Percentiles rank a stretch among this genome's conserved stretches.
phyloP scores from a whole-genome alignment of 1,140 invertebrate species.

The Leguminivora glycinivorella region DNA sequence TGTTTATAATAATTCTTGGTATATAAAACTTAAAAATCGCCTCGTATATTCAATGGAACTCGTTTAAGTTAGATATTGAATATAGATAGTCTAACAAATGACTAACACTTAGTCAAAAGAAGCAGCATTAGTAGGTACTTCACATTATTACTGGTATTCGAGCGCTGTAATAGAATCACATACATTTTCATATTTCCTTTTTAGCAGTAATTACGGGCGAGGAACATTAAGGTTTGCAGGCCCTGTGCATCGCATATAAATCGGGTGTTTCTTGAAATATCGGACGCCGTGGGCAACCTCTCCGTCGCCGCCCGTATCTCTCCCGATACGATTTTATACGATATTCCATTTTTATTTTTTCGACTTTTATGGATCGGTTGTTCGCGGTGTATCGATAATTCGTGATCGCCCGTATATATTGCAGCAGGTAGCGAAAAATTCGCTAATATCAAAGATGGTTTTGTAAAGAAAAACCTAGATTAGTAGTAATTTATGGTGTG shows the following conservation, averaged over 20 bases:
- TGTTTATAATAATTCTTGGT: neutral
- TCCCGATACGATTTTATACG: constrained; percentile 73
- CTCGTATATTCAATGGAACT: neutral
- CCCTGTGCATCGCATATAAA: constrained; percentile 67
- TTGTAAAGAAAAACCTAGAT: constrained; percentile 11
- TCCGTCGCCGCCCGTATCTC: constrained; percentile 70
- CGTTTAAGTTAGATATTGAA: neutral
- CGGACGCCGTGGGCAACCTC: constrained; percentile 70
- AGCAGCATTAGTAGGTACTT: neutral
- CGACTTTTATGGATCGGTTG: constrained; percentile 72
- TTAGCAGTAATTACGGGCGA: constrained; percentile 62
- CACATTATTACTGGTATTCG: neutral
- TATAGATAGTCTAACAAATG: constrained; percentile 1
- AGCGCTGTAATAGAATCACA: constrained; percentile 19
- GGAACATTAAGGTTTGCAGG: constrained; percentile 69
- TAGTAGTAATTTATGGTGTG: constrained; percentile 6
- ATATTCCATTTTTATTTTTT: constrained; percentile 73
- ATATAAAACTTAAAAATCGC: neutral
- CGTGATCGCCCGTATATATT: constrained; percentile 63
- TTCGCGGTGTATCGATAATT: constrained; percentile 72
- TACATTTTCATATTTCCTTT: constrained; percentile 53
- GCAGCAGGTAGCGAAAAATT: constrained; percentile 35
- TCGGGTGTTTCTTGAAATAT: constrained; percentile 75
- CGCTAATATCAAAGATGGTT: constrained; percentile 2
- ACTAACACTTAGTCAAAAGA: constrained; percentile 1